Evolutionary conservation across 2,113 vertebrate species (phyloP).

Genomic region (Motacilla alba): DNA sequence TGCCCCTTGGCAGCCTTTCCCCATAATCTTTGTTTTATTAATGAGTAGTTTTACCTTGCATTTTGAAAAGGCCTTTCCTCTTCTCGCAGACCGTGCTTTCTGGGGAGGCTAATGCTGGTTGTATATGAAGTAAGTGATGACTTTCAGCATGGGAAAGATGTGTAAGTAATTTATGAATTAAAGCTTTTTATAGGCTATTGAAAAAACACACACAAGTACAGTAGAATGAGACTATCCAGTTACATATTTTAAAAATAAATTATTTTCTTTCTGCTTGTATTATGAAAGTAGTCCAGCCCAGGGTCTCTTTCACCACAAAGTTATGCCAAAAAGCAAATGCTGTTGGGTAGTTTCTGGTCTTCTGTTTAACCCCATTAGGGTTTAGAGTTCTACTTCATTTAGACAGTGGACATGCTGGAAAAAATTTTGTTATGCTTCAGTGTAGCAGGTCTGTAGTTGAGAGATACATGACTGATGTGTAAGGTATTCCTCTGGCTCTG

Average conservation of each 20-base stretch:
- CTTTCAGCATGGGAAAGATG: constrained; percentile 7
- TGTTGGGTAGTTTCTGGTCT: not conserved
- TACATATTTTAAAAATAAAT: not conserved
- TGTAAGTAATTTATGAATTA: constrained; percentile 44
- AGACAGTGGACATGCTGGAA: not conserved
- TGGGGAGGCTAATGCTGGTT: constrained; percentile 19
- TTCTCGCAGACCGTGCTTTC: constrained; percentile 24
- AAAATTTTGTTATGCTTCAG: not conserved
- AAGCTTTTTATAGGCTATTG: not conserved
- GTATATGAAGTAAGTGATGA: constrained; percentile 10
- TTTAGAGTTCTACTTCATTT: not conserved
- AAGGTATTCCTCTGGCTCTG: not conserved
- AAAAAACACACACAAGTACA: not conserved
- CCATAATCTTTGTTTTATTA: constrained; percentile 57
- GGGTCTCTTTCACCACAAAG: not conserved
- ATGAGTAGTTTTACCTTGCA: constrained; percentile 53
- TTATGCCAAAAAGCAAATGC: not conserved
- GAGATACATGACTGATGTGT: not conserved
- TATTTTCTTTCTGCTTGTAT: not conserved
- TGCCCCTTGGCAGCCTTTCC: constrained; percentile 58
- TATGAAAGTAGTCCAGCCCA: not conserved
- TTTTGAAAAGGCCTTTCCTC: constrained; percentile 40
- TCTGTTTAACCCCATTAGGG: not conserved
- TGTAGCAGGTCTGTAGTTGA: not conserved
- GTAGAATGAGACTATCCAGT: not conserved